Conservation (phyloP, 2,888 invertebrate species). For the Lasioglossum morio region DNA sequence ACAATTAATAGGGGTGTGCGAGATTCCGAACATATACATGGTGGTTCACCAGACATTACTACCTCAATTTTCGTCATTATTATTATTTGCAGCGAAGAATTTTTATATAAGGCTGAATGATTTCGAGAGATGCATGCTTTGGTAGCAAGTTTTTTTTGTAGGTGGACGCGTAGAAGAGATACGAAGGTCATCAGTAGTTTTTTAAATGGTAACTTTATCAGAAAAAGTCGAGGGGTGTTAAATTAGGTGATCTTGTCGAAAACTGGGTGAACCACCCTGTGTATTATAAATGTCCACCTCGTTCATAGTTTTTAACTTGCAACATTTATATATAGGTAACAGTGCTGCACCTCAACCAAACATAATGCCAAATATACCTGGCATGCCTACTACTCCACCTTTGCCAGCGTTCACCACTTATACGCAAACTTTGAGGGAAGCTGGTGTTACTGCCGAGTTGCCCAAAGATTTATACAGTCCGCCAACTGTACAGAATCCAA, state of each 20-base stretch:
- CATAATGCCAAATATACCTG: conserved; percentile 80
- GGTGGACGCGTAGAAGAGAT: too few species aligned
- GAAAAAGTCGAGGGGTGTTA: too few species aligned
- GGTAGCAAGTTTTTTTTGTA: too few species aligned
- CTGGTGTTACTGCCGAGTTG: conserved; percentile 31
- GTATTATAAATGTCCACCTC: neutral
- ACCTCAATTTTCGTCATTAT: too few species aligned
- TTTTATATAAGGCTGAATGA: too few species aligned
- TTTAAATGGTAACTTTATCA: too few species aligned
- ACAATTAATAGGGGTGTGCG: neutral
- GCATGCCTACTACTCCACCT: conserved; percentile 80
- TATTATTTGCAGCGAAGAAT: too few species aligned
- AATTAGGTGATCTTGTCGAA: too few species aligned
- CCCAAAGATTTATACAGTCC: conserved; percentile 61
- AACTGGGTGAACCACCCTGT: too few species aligned
- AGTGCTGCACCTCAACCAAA: conserved; percentile 66
- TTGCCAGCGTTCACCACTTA: conserved; percentile 66
- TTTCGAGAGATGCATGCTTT: too few species aligned
- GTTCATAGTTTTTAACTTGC: neutral
- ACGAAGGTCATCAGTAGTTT: too few species aligned
- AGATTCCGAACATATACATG: neutral
- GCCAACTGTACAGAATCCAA: conserved; percentile 68
- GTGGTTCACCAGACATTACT: too few species aligned
- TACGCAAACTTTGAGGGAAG: conserved; percentile 36
- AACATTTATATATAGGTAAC: conserved; percentile 46